Evolutionary conservation across 2,113 vertebrate species (phyloP).

Genomic region (Saguinus imperator): DNA sequence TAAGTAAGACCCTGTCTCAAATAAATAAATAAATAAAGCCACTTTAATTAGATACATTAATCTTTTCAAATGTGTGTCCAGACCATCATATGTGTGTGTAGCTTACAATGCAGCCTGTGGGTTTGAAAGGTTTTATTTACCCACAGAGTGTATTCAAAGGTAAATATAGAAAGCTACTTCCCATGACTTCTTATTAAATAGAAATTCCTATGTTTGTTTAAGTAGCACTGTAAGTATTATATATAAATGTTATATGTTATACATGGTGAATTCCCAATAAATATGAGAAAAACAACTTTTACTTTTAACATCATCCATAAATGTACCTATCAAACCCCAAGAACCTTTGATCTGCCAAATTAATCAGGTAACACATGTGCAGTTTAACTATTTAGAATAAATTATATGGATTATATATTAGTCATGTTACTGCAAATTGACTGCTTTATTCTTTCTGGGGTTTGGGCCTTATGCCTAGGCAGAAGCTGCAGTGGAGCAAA

Average conservation of each 20-base stretch:
- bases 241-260: not conserved
- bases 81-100: not conserved
- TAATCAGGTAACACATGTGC: not conserved
- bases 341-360: not conserved
- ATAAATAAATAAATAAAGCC: not conserved
- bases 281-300: conserved; percentile 8
- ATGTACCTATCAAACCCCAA: not conserved
- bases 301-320: not conserved
- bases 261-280: conserved; percentile 21
- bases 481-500: not conserved
- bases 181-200: conserved; percentile 29
- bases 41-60: conserved; percentile 32
- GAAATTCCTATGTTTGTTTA: not conserved
- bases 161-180: conserved; percentile 20
- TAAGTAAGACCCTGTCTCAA: no score
- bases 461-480: not conserved
- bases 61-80: conserved; percentile 12
- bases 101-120: not conserved
- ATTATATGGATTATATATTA: not conserved
- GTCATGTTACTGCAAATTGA: not conserved
- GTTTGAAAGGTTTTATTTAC: conserved; percentile 41
- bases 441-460: not conserved
- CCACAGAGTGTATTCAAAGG: not conserved
- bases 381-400: not conserved
- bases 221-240: not conserved